Evolutionary conservation across 2,113 vertebrate species (phyloP).

Genomic region (Amblyopsis rosae): DNA sequence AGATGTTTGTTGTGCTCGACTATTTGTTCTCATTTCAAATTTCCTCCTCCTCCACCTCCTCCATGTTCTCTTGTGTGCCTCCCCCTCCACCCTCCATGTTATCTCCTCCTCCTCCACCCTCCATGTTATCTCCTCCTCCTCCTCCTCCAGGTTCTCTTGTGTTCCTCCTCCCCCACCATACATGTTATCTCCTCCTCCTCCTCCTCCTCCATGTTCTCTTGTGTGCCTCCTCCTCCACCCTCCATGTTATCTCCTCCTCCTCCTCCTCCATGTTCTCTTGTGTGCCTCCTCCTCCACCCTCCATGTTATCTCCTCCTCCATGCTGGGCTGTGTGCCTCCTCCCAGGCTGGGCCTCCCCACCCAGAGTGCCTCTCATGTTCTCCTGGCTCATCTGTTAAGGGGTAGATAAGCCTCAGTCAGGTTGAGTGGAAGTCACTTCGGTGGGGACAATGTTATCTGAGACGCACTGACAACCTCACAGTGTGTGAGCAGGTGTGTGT

Average conservation of each 20-base stretch:
- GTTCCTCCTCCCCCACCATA: no score
- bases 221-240: no score
- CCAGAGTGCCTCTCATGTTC: slow-evolving; percentile 65
- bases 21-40: no score
- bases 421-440: slow-evolving; percentile 65
- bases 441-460: slow-evolving; percentile 62
- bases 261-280: background rate
- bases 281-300: slow-evolving; percentile 6
- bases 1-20: no score
- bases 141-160: no score
- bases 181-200: no score
- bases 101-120: slow-evolving; percentile 1
- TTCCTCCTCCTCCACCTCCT: no score
- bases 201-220: no score
- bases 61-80: slow-evolving; percentile 15
- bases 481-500: slow-evolving; percentile 11
- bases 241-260: no score
- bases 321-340: background rate
- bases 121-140: background rate
- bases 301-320: background rate
- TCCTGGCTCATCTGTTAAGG: slow-evolving; percentile 69
- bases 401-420: slow-evolving; percentile 68
- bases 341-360: slow-evolving; percentile 15
- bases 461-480: slow-evolving; percentile 45
- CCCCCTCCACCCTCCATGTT: background rate